phyloP scores from a whole-genome alignment of 2,888 invertebrate species.

The Apotomis capreana region DNA sequence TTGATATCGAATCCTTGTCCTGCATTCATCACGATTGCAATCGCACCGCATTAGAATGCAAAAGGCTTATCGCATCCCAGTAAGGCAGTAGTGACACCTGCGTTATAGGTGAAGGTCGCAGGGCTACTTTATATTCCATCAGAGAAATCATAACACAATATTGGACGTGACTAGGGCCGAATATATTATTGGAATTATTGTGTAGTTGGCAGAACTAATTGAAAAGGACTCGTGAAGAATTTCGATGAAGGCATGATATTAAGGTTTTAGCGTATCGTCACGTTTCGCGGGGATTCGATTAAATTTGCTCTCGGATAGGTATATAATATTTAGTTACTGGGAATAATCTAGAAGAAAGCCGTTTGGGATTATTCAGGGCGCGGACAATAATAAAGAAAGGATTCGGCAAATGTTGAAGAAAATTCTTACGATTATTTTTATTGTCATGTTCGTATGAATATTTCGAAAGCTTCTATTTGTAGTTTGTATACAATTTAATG shows the following conservation, averaged over 20 bases:
- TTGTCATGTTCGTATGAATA: too few species aligned
- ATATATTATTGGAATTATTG: conserved; percentile 34
- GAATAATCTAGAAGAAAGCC: too few species aligned
- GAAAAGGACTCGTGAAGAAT: conserved; percentile 23
- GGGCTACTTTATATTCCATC: conserved; percentile 45
- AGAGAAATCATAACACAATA: conserved; percentile 41
- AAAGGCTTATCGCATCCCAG: conserved; percentile 34
- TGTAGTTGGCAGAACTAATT: conserved; percentile 25
- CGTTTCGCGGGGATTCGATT: not conserved
- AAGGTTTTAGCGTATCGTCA: not conserved
- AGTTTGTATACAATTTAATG: too few species aligned
- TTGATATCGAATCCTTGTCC: conserved; percentile 31
- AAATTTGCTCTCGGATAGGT: not conserved
- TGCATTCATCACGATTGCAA: conserved; percentile 32
- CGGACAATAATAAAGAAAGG: too few species aligned
- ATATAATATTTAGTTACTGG: not conserved
- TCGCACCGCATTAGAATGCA: conserved; percentile 38
- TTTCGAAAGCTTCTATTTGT: too few species aligned
- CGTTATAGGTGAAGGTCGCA: conserved; percentile 63
- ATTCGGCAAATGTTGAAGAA: too few species aligned
- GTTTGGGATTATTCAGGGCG: too few species aligned
- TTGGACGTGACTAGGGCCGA: conserved; percentile 42
- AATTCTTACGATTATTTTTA: too few species aligned
- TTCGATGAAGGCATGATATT: conserved; percentile 14
- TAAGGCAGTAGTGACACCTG: conserved; percentile 52